phyloP scores from a whole-genome alignment of 2,797 vertebrate species.

The Alosa sapidissima region DNA sequence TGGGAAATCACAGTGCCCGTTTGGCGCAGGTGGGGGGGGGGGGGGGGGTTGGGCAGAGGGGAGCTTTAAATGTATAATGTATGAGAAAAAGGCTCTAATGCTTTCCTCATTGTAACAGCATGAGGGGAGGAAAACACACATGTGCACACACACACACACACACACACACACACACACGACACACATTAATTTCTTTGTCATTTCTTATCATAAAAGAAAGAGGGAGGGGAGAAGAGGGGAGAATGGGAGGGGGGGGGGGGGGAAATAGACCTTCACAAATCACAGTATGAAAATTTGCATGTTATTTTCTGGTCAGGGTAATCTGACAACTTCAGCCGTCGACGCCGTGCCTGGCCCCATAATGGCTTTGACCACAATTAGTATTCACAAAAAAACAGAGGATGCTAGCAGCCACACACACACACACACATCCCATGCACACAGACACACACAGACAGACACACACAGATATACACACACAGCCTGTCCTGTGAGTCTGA shows the following conservation, averaged over 20 bases:
- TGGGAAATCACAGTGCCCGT: constrained; percentile 53
- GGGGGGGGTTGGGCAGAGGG: constrained; percentile 28
- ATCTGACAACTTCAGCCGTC: constrained; percentile 69
- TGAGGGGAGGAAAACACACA: constrained; percentile 42
- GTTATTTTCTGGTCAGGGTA: constrained; percentile 71
- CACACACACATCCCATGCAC: background rate
- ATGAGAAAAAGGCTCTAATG: constrained; percentile 56
- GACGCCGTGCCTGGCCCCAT: constrained; percentile 58
- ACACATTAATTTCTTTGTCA: constrained; percentile 37
- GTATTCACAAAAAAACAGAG: constrained; percentile 68
- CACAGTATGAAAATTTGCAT: constrained; percentile 68
- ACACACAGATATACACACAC: constrained; percentile 36
- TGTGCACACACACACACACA: background rate
- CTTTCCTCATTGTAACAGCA: constrained; percentile 62
- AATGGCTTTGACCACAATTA: constrained; percentile 72
- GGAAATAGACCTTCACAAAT: constrained; percentile 55
- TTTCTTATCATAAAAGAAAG: constrained; percentile 60
- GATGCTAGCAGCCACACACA: constrained; percentile 56
- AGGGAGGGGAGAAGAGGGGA: background rate
- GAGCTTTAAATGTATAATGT: constrained; percentile 63
- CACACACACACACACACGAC: background rate
- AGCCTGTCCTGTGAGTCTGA: constrained; percentile 60
- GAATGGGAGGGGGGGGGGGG: background rate
- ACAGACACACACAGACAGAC: background rate
- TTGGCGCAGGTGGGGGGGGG: constrained; percentile 39